Conservation (phyloP, 2,888 invertebrate genomes). For the Caenorhabditis afra region DNA sequence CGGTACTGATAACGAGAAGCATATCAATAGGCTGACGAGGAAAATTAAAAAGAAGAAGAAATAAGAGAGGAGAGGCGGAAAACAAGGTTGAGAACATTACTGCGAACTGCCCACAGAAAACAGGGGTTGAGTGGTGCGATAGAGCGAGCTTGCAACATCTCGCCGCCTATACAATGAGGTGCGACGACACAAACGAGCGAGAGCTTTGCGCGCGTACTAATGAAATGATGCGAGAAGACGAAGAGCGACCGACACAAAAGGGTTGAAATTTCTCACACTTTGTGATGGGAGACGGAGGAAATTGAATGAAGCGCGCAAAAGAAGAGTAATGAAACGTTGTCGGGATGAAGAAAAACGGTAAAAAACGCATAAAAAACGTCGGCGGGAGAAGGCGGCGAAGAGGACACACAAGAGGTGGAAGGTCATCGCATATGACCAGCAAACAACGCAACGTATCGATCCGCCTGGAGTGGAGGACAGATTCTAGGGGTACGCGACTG, state of each 20-base stretch:
- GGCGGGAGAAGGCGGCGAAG: neutral
- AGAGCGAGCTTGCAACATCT: conserved; percentile 39
- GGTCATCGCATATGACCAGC: conserved; percentile 5
- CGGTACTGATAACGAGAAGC: neutral
- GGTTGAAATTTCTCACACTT: neutral
- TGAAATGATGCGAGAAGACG: conserved; percentile 39
- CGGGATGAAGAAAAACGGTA: neutral
- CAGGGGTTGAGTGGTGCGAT: neutral
- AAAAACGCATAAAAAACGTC: neutral
- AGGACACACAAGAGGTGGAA: conserved; percentile 1
- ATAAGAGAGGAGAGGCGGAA: conserved; percentile 17
- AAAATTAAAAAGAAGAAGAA: neutral
- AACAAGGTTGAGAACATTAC: conserved; percentile 46
- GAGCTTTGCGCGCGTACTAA: conserved; percentile 28
- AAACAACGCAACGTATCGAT: neutral
- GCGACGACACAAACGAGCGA: conserved; percentile 1
- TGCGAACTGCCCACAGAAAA: conserved; percentile 23
- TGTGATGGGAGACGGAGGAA: neutral
- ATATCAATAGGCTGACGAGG: neutral
- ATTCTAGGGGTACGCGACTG: neutral
- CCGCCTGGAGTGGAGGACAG: neutral
- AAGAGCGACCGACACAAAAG: neutral
- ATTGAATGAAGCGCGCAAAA: neutral
- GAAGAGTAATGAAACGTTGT: neutral
- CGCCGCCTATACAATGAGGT: conserved; percentile 32